Conservation (phyloP, 2,113 vertebrate genomes). For the Eupsittula cactorum region DNA sequence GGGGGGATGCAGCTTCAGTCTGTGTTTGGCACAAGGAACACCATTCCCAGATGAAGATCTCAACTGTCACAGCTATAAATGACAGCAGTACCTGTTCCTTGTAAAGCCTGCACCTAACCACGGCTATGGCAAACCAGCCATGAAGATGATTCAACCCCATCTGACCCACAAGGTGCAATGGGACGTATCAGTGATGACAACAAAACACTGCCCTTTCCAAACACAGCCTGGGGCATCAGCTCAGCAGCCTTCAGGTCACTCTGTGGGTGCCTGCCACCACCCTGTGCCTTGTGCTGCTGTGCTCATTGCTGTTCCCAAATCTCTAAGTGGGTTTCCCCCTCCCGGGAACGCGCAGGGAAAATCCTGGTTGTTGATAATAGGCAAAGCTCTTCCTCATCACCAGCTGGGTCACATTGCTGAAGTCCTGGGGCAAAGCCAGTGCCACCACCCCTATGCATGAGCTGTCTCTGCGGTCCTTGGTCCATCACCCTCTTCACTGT, state of each 20-base stretch:
- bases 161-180: neutral
- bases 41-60: neutral
- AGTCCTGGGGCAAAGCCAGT: neutral
- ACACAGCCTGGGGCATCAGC: neutral
- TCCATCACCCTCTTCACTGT: neutral
- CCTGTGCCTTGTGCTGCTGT: neutral
- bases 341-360: neutral
- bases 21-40: neutral
- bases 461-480: neutral
- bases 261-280: neutral
- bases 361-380: neutral
- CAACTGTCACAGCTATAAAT: accelerated
- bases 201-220: accelerated
- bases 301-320: neutral
- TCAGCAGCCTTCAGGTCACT: neutral
- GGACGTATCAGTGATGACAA: accelerated
- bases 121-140: neutral
- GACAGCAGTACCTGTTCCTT: accelerated
- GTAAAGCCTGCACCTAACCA: neutral
- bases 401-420: neutral
- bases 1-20: neutral
- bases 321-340: accelerated
- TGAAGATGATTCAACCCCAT: accelerated
- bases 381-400: neutral
- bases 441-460: accelerated